These are phyloP conservation scores for Hyppa rectilinea DNA, from an alignment of 2,888 invertebrate genomes.

Conservation along the genomic window DNA sequence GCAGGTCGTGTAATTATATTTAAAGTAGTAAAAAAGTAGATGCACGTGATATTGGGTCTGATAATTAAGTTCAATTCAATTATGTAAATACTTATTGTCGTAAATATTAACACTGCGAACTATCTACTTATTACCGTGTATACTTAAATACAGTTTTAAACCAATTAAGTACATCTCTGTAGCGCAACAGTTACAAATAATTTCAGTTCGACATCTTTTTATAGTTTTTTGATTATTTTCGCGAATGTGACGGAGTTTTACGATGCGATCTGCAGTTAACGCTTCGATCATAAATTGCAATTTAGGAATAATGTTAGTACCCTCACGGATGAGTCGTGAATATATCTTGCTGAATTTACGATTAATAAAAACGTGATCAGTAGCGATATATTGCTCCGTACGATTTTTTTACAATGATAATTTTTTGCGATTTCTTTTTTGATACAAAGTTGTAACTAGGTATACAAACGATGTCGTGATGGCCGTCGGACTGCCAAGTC, in stretches of 20 bases:
- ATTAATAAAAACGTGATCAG: conserved; percentile 66
- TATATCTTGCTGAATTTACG: conserved; percentile 69
- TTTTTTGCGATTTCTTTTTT: conserved; percentile 6
- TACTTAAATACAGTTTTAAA: conserved; percentile 13
- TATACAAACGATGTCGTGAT: too few relatives aligned
- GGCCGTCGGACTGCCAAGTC: too few relatives aligned
- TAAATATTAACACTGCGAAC: neutral
- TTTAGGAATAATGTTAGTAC: conserved; percentile 67
- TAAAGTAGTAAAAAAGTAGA: neutral
- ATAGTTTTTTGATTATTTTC: conserved; percentile 62
- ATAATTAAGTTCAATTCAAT: neutral
- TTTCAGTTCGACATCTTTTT: conserved; percentile 50
- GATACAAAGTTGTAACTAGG: conserved; percentile 47
- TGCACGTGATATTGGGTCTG: neutral
- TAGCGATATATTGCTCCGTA: conserved; percentile 52
- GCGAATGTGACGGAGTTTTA: conserved; percentile 63
- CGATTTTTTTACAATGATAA: neutral
- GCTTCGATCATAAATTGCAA: conserved; percentile 72
- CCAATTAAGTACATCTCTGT: conserved; percentile 37
- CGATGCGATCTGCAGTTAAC: conserved; percentile 60
- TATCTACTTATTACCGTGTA: neutral
- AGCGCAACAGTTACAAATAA: conserved; percentile 38
- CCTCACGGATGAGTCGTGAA: conserved; percentile 62
- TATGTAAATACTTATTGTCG: neutral
- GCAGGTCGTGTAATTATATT: too few relatives aligned